Percentiles rank a stretch among this genome's conserved stretches.
phyloP scores from a whole-genome alignment of 2,113 vertebrate species.

The Heterocephalus glaber region DNA sequence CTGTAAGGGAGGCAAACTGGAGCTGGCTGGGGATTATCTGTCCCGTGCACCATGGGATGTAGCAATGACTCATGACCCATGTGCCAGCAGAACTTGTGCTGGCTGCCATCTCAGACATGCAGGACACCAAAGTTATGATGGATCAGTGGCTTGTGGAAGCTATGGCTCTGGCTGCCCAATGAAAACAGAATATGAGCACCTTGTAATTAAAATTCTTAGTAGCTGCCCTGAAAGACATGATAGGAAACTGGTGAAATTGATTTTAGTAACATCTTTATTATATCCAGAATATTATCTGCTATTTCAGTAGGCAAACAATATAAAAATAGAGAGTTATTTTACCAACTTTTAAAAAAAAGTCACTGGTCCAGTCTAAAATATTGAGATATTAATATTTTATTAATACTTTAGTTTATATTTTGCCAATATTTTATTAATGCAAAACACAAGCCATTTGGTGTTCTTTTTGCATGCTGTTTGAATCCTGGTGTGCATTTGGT shows the following conservation, averaged over 20 bases:
- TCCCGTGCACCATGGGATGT: background rate
- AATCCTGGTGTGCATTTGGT: background rate
- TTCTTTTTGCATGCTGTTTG: background rate
- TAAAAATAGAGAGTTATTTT: background rate
- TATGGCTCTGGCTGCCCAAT: background rate
- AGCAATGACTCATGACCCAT: background rate
- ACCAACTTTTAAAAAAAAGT: background rate
- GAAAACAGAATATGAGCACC: background rate
- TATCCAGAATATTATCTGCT: background rate
- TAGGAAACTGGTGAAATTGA: background rate
- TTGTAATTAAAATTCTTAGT: background rate
- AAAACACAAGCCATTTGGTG: background rate
- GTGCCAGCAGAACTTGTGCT: background rate
- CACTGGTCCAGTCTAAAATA: background rate
- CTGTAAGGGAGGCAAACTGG: background rate
- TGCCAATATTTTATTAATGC: background rate
- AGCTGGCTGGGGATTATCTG: background rate
- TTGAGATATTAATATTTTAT: background rate
- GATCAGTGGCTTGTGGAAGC: background rate
- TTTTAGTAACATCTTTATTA: background rate
- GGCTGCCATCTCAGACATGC: background rate
- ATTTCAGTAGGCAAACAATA: background rate
- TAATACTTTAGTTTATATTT: too few relatives aligned
- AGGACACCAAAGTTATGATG: background rate
- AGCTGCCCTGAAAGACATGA: background rate